Base-by-base conservation (phyloP, 2,888 invertebrate species). In the Oxystoma pomonae region DNA sequence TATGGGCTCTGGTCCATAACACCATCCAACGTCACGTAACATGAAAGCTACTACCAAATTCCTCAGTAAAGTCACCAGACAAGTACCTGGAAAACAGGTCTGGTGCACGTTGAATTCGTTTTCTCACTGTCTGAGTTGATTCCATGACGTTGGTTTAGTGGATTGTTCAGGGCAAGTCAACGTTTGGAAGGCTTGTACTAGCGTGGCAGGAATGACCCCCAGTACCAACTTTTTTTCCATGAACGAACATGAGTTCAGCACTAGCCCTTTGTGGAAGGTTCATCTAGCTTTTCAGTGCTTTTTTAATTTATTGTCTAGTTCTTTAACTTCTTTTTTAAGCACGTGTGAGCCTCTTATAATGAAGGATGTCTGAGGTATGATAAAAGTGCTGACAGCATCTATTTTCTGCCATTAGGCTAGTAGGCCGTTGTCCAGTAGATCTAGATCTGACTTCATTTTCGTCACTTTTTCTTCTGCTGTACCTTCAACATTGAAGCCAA, bases 241-340 rank as follows among this genome's bases (percentile, higher is more conserved):
- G 69, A 2, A 75, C 57, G 64, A 64, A 72, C 2, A 76, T 66
- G 0, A 73, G 9, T 57, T 76, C 75, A 16, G 71, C 63, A 52
- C 71, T 73, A 5, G 74, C 73, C 1, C 75, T 35, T 58, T 72
- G 72, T 1, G 76, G 75, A 2, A 77, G 69, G 60, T 72, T 59
- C 56, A 77, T 59, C 76, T 75, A 76, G 0, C 16, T 9, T 21
- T 76, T 75, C 0, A 63, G 62, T 1, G 59, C 7, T 20, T 49
- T 65, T 53, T 71, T 74, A 16, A 75, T 57, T 0, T 1, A n/a
- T n/a, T n/a, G n/a, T n/a, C n/a, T n/a, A n/a, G n/a, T n/a, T n/a
- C n/a, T n/a, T n/a, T n/a, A n/a, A n/a, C n/a, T n/a, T n/a, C n/a
- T n/a, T n/a, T n/a, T n/a, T n/a, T n/a, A n/a, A n/a, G n/a, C n/a